These are phyloP conservation scores for Notolabrus celidotus DNA, from an alignment of 2,797 vertebrate genomes.

Conservation along the genomic window DNA sequence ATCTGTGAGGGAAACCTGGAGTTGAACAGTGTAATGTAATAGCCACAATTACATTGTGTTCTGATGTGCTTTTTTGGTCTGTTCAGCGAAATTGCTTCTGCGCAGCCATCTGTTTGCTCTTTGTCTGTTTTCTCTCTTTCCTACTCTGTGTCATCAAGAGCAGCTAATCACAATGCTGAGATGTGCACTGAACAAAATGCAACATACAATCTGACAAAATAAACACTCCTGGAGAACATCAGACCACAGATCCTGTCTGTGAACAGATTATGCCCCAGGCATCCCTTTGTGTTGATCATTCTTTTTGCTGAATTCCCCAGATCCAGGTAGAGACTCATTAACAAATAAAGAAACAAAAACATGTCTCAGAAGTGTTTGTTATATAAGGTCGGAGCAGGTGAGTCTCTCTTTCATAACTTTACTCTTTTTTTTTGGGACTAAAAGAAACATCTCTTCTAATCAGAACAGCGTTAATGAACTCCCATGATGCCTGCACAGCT, in stretches of 20 bases:
- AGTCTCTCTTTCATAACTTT: no score
- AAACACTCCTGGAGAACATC: conserved; percentile 16
- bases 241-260: not conserved
- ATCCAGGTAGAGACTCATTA: not conserved
- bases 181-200: conserved; percentile 19
- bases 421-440: no score
- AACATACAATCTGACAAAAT: conserved; percentile 47
- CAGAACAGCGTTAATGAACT: no score
- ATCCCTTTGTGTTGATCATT: not conserved
- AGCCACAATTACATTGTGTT: conserved; percentile 58
- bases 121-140: conserved; percentile 38
- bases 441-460: no score
- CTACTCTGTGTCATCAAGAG: conserved; percentile 26
- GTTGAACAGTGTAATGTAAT: conserved; percentile 51
- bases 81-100: conserved; percentile 59
- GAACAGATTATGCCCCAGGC: not conserved
- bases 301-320: not conserved
- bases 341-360: no score
- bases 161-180: conserved; percentile 42
- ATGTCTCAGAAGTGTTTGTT: no score
- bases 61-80: conserved; percentile 59
- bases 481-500: no score
- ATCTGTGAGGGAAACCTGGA: conserved; percentile 56
- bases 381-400: no score
- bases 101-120: conserved; percentile 61